Percentiles rank a stretch among this genome's conserved stretches.
Conservation (phyloP, 1,140 invertebrate species). For the Amphibalanus amphitrite region DNA sequence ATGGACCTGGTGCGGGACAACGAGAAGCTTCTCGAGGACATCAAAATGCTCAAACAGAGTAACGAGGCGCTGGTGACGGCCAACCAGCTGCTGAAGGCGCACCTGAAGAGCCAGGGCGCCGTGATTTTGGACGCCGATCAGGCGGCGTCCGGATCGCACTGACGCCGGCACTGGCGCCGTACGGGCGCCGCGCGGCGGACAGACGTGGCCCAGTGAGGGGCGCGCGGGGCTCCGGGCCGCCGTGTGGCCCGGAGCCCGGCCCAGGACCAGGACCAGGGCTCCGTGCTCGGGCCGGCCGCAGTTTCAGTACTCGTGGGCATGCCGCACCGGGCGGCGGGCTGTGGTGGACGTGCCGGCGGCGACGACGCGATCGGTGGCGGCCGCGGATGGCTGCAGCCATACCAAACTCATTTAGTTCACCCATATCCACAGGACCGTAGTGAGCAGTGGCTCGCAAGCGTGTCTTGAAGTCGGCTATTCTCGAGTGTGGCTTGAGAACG, state of each 20-base stretch:
- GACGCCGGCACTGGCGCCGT: neutral
- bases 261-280: no score
- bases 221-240: no score
- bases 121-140: neutral
- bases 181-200: no score
- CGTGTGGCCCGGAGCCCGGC: no score
- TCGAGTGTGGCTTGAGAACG: neutral
- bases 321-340: neutral
- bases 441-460: neutral
- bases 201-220: neutral
- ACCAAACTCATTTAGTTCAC: neutral
- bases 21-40: constrained; percentile 28
- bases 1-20: constrained; percentile 30
- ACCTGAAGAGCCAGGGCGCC: constrained; percentile 3
- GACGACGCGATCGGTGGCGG: neutral
- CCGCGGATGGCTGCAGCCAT: neutral
- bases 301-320: neutral
- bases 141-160: constrained; percentile 26
- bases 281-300: no score
- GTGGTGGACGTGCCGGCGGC: neutral
- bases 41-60: constrained; percentile 29
- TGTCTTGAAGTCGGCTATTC: neutral
- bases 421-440: neutral
- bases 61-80: constrained; percentile 29
- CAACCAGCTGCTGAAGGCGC: constrained; percentile 5